These are phyloP conservation scores for Aplysina aerophoba DNA, from an alignment of 37 sponge, comb jelly and placozoan species.

Conservation along the genomic window DNA sequence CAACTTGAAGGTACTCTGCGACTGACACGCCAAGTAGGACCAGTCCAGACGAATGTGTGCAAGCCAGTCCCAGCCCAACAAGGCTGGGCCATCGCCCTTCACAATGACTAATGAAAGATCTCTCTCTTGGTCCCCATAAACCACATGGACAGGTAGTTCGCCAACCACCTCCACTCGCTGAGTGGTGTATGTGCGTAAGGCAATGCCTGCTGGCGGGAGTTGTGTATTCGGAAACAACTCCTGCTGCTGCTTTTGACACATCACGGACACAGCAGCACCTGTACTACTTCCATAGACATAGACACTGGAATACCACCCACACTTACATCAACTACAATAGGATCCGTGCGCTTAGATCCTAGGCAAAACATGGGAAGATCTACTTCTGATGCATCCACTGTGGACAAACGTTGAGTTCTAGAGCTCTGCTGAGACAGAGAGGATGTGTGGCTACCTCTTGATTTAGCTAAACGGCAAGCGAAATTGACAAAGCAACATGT, in stretches of 20 bases:
- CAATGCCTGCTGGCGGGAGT: not conserved
- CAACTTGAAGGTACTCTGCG: not conserved
- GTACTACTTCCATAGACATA: too few species aligned
- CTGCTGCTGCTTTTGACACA: too few species aligned
- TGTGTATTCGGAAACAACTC: too few species aligned
- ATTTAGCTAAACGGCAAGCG: too few species aligned
- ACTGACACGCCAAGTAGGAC: not conserved
- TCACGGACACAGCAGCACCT: too few species aligned
- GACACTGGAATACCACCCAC: too few species aligned
- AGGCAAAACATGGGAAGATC: too few species aligned
- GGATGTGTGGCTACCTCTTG: not conserved
- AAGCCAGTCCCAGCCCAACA: not conserved
- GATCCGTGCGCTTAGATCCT: too few species aligned
- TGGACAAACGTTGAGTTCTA: not conserved
- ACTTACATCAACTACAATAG: too few species aligned
- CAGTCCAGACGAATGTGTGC: slow-evolving; percentile 1
- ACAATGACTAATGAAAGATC: not conserved
- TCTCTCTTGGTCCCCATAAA: not conserved
- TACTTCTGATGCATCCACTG: too few species aligned
- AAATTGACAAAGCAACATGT: too few species aligned
- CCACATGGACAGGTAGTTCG: not conserved
- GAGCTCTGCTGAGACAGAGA: not conserved
- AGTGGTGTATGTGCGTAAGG: not conserved
- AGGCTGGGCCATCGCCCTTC: not conserved
- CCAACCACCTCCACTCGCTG: not conserved